These are phyloP conservation scores for Frankliniella intonsa DNA, from an alignment of 2,888 invertebrate genomes.

Conservation along the genomic window DNA sequence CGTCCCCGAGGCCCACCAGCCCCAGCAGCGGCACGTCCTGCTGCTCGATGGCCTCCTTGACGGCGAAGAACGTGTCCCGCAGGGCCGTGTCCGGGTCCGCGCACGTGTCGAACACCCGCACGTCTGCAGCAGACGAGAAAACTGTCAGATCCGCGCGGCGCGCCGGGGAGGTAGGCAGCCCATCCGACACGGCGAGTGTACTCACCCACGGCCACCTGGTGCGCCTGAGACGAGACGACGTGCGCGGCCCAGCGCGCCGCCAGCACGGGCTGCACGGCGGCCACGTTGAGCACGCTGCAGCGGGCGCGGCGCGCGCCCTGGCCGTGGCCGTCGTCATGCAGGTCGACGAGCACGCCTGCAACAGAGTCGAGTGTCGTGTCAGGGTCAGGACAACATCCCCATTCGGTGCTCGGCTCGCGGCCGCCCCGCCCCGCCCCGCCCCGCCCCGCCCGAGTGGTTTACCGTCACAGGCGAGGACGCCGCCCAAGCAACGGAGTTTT, in stretches of 20 bases:
- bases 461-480: too few species aligned
- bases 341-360: conserved; percentile 2
- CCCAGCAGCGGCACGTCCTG: conserved; percentile 9
- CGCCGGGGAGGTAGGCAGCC: background rate
- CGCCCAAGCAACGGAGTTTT: too few species aligned
- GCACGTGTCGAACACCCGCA: conserved; percentile 41
- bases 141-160: background rate
- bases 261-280: conserved; percentile 41
- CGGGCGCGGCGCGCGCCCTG: background rate
- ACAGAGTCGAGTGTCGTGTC: background rate
- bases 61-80: conserved; percentile 39
- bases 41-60: conserved; percentile 13
- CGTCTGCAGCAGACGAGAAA: conserved; percentile 36
- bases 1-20: conserved; percentile 37
- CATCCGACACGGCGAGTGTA: conserved; percentile 29
- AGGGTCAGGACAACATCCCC: background rate
- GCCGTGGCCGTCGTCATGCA: background rate
- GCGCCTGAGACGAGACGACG: conserved; percentile 42
- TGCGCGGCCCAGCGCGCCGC: conserved; percentile 43
- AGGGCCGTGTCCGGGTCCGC: conserved; percentile 40
- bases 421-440: background rate
- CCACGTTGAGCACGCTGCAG: conserved; percentile 39
- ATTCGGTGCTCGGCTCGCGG: background rate
- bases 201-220: conserved; percentile 41
- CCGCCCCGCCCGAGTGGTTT: too few species aligned